These are phyloP conservation scores for Gymnoscelis rufifasciata DNA, from an alignment of 2,888 invertebrate genomes.

Conservation along the genomic window DNA sequence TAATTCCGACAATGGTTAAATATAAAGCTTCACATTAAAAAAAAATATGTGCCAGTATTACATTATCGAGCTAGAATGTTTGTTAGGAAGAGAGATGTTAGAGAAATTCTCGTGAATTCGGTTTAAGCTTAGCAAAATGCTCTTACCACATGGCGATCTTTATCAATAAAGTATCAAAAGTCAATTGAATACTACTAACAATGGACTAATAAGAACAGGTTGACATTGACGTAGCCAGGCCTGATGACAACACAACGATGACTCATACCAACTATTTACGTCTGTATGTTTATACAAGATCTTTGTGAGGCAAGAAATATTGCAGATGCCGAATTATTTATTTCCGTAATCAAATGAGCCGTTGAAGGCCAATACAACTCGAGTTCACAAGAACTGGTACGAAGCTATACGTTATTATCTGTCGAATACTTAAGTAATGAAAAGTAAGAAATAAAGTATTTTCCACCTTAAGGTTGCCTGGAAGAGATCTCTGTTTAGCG, in stretches of 20 bases:
- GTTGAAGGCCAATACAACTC: slow-evolving; percentile 12
- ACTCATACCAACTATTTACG: slow-evolving; percentile 29
- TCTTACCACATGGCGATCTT: slow-evolving; percentile 17
- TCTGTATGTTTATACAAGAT: slow-evolving; percentile 1
- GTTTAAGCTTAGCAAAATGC: no score
- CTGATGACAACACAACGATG: slow-evolving; percentile 36
- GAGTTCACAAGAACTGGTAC: slow-evolving; percentile 3
- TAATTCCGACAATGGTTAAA: no score
- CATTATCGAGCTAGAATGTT: no score
- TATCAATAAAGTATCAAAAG: slow-evolving; percentile 16
- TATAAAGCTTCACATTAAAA: no score
- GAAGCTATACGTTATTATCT: background rate
- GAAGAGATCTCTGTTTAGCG: no score
- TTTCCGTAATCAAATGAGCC: slow-evolving; percentile 19
- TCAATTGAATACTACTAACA: slow-evolving; percentile 26
- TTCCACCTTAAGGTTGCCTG: no score
- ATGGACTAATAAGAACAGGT: slow-evolving; percentile 41
- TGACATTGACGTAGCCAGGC: slow-evolving; percentile 44
- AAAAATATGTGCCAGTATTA: no score
- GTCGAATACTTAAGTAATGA: background rate
- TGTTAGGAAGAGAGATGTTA: no score
- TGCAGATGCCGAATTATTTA: slow-evolving; percentile 5
- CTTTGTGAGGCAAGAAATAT: no score
- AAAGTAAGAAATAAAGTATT: no score
- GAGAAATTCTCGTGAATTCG: no score